These are phyloP conservation scores for Thalassoma bifasciatum DNA, from an alignment of 2,113 vertebrate species.

Conservation along the genomic window DNA sequence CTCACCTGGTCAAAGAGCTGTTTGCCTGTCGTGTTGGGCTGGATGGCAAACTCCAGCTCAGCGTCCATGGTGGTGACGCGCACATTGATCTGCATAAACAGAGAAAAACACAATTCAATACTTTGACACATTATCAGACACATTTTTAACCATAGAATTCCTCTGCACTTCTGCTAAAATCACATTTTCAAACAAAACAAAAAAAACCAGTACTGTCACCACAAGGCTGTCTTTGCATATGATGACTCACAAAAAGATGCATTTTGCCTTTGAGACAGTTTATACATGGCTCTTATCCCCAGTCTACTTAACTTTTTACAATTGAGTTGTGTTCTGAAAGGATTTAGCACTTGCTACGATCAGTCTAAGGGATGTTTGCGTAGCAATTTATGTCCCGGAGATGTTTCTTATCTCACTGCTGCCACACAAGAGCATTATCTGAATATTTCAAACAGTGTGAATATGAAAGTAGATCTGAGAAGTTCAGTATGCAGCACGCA, in stretches of 20 bases:
- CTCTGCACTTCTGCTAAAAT: no score
- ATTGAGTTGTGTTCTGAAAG: no score
- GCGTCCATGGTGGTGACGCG: constrained; percentile 98
- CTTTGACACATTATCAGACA: no score
- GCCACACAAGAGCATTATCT: not conserved
- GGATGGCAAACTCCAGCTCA: constrained; percentile 98
- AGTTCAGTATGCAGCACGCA: not conserved
- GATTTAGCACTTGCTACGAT: not conserved
- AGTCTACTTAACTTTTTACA: no score
- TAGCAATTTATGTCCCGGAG: no score
- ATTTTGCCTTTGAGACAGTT: not conserved
- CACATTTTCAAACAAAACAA: no score
- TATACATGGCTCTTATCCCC: no score
- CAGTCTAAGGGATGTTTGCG: no score
- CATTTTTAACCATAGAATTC: no score
- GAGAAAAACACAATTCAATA: not conserved
- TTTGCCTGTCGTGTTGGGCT: constrained; percentile 97
- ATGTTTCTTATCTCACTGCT: not conserved
- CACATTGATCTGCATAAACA: constrained; percentile 88
- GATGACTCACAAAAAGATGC: not conserved
- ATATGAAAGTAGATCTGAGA: not conserved
- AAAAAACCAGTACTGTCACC: no score
- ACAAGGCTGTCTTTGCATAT: no score
- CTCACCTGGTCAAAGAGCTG: constrained; percentile 96
- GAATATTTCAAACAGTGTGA: not conserved